Conservation (phyloP, 2,797 vertebrate species). For the Mallotus villosus region DNA sequence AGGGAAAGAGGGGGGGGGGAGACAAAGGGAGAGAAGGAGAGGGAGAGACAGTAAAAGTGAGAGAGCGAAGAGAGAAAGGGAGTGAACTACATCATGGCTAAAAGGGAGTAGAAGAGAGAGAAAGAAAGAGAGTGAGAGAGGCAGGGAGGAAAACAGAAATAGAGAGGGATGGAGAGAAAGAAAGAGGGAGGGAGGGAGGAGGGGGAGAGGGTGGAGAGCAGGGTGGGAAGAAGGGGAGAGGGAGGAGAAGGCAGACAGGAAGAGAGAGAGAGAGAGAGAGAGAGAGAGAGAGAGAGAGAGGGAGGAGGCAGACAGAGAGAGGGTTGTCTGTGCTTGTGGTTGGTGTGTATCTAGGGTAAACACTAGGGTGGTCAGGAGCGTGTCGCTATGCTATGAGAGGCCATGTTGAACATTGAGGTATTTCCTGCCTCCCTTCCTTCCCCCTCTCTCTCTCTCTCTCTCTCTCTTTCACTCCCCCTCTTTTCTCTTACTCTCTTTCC, state of each 20-base stretch:
- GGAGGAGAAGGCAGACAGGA: not conserved
- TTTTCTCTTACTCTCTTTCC: no score
- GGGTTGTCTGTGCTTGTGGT: slow-evolving; percentile 24
- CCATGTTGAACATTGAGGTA: slow-evolving; percentile 62
- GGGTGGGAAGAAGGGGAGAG: not conserved
- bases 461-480: not conserved
- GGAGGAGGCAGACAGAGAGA: slow-evolving; percentile 12
- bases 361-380: slow-evolving; percentile 46
- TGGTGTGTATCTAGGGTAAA: slow-evolving; percentile 52
- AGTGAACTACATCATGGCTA: not conserved
- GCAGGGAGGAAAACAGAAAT: not conserved
- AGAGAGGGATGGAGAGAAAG: not conserved
- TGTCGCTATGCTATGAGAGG: slow-evolving; percentile 55
- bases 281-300: not conserved
- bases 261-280: not conserved
- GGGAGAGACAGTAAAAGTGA: not conserved
- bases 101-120: not conserved
- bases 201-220: not conserved
- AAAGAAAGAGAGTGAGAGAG: not conserved
- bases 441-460: not conserved
- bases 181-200: not conserved
- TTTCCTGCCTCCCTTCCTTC: slow-evolving; percentile 40
- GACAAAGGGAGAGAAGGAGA: not conserved
- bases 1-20: not conserved
- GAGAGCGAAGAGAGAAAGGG: not conserved